phyloP scores from a whole-genome alignment of 2,888 invertebrate species.

The Carcina quercana region DNA sequence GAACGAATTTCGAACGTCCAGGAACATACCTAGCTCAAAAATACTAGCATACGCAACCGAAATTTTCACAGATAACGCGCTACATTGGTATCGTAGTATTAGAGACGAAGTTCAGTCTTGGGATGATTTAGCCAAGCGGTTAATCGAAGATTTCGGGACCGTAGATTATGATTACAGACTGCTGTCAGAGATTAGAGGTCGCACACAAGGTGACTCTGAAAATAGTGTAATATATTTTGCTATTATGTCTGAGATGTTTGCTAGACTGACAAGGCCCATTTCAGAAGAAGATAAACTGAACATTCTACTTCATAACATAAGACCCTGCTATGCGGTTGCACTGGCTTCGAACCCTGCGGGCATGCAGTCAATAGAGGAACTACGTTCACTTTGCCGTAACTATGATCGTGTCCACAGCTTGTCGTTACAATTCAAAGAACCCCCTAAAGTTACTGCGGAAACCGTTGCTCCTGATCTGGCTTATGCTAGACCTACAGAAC shows the following conservation, averaged over 20 bases:
- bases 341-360: neutral
- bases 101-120: neutral
- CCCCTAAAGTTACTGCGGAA: conserved; percentile 6
- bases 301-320: conserved; percentile 13
- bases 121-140: neutral
- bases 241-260: conserved; percentile 15
- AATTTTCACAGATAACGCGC: conserved; percentile 6
- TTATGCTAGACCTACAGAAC: conserved; percentile 3
- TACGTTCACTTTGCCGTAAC: conserved; percentile 9
- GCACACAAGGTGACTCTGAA: conserved; percentile 7
- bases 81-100: conserved; percentile 6
- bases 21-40: conserved; percentile 1
- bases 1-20: conserved; percentile 5
- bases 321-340: conserved; percentile 3
- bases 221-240: conserved; percentile 6
- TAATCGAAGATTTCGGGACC: conserved; percentile 8
- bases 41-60: conserved; percentile 5
- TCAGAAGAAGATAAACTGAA: conserved; percentile 14
- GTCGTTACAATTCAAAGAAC: conserved; percentile 13
- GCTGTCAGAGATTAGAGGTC: conserved; percentile 2
- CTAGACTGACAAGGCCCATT: conserved; percentile 7
- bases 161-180: conserved; percentile 13
- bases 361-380: neutral
- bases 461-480: conserved; percentile 16
- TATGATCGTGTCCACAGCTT: conserved; percentile 14